phyloP scores from a whole-genome alignment of 2,888 invertebrate genomes.

The Spodoptera picta region DNA sequence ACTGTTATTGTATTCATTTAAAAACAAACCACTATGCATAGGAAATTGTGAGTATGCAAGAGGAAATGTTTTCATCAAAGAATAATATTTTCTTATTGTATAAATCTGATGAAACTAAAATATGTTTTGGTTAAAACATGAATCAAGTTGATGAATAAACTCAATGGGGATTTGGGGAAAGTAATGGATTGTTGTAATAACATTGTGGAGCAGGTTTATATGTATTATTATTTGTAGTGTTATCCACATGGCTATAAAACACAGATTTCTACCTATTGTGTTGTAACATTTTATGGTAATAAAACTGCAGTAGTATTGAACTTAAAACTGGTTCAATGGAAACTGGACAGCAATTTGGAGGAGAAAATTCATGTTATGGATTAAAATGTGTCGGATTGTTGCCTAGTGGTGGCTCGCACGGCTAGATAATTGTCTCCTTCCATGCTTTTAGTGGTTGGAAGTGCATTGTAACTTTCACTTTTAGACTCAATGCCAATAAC shows the following conservation, averaged over 20 bases:
- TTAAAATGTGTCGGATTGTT: constrained; percentile 47
- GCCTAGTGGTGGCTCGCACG: constrained; percentile 47
- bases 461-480: constrained; percentile 86
- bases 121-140: constrained; percentile 6
- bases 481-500: constrained; percentile 86
- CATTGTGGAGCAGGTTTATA: constrained; percentile 4
- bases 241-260: constrained; percentile 9
- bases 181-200: background rate
- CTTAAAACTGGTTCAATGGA: constrained; percentile 12
- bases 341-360: constrained; percentile 19
- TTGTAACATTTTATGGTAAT: constrained; percentile 22
- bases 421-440: constrained; percentile 71
- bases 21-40: constrained; percentile 75
- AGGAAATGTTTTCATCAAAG: constrained; percentile 13
- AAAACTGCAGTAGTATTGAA: constrained; percentile 15
- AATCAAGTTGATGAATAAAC: constrained; percentile 8
- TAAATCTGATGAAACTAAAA: constrained; percentile 12
- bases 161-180: background rate
- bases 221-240: constrained; percentile 8
- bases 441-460: constrained; percentile 74
- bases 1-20: constrained; percentile 59
- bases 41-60: constrained; percentile 79
- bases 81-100: constrained; percentile 4
- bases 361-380: constrained; percentile 27
- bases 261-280: constrained; percentile 8